These are phyloP conservation scores for Enhydra lutris DNA, from an alignment of 2,113 vertebrate genomes.

Conservation along the genomic window DNA sequence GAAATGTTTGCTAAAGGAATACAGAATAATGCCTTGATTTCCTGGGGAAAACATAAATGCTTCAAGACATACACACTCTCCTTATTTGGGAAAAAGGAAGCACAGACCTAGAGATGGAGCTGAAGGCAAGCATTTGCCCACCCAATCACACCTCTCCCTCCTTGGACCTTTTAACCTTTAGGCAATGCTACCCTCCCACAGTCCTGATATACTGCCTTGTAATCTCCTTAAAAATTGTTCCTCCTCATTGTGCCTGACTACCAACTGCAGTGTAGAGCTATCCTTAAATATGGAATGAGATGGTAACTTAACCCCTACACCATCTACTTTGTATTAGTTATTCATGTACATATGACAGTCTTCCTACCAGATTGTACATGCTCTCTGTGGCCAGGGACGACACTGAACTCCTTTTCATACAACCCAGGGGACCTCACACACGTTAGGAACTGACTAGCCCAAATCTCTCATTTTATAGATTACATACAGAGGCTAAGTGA, in stretches of 20 bases:
- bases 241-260: neutral
- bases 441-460: neutral
- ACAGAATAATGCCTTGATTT: neutral
- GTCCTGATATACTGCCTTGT: neutral
- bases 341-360: neutral
- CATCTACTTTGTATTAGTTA: neutral
- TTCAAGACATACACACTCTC: neutral
- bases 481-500: slow-evolving; percentile 15
- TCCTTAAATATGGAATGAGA: neutral
- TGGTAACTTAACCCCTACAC: neutral
- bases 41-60: neutral
- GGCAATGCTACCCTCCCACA: neutral
- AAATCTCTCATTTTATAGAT: neutral
- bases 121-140: neutral
- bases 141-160: neutral
- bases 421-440: neutral
- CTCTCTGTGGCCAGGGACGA: neutral
- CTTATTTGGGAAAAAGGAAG: neutral
- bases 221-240: neutral
- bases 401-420: neutral
- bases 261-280: neutral
- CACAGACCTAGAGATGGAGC: neutral
- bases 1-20: neutral
- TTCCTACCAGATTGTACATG: neutral
- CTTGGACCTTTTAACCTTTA: neutral